Evolutionary conservation across 1,140 invertebrate genomes (phyloP).

Genomic region (Drosophila kurseongensis): DNA sequence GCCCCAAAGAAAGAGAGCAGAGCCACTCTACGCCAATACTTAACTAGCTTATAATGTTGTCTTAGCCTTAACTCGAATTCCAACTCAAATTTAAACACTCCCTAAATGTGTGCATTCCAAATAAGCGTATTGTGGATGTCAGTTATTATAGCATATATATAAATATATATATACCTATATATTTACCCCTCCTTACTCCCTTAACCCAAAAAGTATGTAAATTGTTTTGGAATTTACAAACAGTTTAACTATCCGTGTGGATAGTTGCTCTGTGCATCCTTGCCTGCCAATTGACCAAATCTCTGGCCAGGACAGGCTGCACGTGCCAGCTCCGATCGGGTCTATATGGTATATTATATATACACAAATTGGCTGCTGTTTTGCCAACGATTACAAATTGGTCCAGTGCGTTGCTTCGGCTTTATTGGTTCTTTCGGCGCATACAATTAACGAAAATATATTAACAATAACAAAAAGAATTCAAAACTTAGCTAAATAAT

Average conservation of each 20-base stretch:
- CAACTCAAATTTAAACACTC: constrained; percentile 21
- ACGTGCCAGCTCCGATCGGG: constrained; percentile 2
- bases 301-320: constrained; percentile 6
- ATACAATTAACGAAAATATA: constrained; percentile 33
- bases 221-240: constrained; percentile 69
- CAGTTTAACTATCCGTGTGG: not conserved
- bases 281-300: constrained; percentile 7
- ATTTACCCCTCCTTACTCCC: not conserved
- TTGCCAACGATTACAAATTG: constrained; percentile 44
- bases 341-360: constrained; percentile 41
- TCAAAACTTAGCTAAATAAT: constrained; percentile 46
- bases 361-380: constrained; percentile 42
- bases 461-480: constrained; percentile 21
- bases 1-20: constrained; percentile 21
- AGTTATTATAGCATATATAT: constrained; percentile 48
- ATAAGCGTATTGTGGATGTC: constrained; percentile 52
- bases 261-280: not conserved
- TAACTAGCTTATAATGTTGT: constrained; percentile 75
- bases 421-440: constrained; percentile 63
- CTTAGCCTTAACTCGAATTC: constrained; percentile 48
- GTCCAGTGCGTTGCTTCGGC: constrained; percentile 76
- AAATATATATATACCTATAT: constrained; percentile 14
- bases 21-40: constrained; percentile 73
- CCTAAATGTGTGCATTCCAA: constrained; percentile 53
- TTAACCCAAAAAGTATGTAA: constrained; percentile 38